Percentiles rank a stretch among this genome's conserved stretches.
These are phyloP conservation scores for Pseudochaenichthys georgianus DNA, from an alignment of 2,797 vertebrate genomes.

Conservation along the genomic window DNA sequence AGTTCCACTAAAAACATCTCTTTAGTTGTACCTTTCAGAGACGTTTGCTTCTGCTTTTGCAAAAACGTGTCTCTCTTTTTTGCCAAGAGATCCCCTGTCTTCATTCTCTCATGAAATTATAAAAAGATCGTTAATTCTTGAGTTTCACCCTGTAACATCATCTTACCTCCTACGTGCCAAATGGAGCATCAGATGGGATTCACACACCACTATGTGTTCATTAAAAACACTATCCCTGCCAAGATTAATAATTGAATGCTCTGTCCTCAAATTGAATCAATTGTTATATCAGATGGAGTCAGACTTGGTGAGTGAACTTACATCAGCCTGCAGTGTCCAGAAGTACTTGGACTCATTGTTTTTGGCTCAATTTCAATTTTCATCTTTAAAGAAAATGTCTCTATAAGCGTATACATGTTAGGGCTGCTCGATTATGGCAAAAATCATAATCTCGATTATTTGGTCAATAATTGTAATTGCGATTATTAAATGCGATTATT, in stretches of 20 bases:
- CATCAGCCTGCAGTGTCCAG: conserved; percentile 20
- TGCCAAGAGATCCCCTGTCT: conserved; percentile 12
- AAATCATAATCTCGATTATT: too few relatives aligned
- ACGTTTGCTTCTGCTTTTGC: neutral
- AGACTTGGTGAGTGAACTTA: conserved; percentile 17
- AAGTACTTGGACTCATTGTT: neutral
- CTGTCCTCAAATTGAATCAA: conserved; percentile 56
- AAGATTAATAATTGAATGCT: conserved; percentile 54
- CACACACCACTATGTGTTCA: conserved; percentile 44
- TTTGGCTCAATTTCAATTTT: conserved; percentile 20
- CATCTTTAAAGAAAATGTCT: conserved; percentile 17
- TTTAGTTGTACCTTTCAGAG: neutral
- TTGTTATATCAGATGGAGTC: conserved; percentile 37
- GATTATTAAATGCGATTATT: too few relatives aligned
- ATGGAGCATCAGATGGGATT: conserved; percentile 53
- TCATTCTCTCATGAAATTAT: conserved; percentile 31
- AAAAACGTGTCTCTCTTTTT: conserved; percentile 6
- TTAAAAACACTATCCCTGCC: conserved; percentile 37
- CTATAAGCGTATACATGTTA: neutral
- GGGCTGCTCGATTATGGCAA: too few relatives aligned
- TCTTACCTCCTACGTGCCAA: conserved; percentile 43
- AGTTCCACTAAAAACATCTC: conserved; percentile 5
- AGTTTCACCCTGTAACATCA: conserved; percentile 57
- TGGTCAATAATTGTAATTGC: too few relatives aligned
- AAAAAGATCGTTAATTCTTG: conserved; percentile 25